Base-by-base conservation (phyloP, 2,888 invertebrate species). In the Mayetiola destructor region DNA sequence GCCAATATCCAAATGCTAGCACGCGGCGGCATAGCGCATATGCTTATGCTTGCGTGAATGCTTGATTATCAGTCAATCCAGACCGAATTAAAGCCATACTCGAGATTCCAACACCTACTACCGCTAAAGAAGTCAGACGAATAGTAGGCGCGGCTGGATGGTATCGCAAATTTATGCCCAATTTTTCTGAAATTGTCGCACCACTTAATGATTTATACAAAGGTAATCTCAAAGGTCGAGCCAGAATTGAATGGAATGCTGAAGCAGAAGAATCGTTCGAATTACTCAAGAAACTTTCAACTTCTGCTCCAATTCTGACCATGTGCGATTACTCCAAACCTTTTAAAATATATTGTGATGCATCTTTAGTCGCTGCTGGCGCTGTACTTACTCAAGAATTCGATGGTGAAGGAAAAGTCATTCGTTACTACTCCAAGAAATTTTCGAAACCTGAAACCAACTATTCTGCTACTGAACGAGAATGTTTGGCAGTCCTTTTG, bases 21-120 rank as follows among this genome's bases (percentile, higher is more conserved):
- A n/a, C n/a, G n/a, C n/a, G n/a, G n/a, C n/a, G n/a, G n/a, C n/a
- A n/a, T n/a, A n/a, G n/a, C n/a, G n/a, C n/a, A n/a, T n/a, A n/a
- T n/a, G n/a, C n/a, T n/a, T n/a, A n/a, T n/a, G n/a, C n/a, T n/a
- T n/a, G n/a, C n/a, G n/a, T n/a, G n/a, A n/a, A n/a, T n/a, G n/a
- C n/a, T n/a, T n/a, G n/a, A n/a, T n/a, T 65, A 6, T 59, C 61
- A 12, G 59, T 61, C 1, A 62, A 65, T 48, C 64, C 63, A 0
- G 62, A 62, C 1, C 63, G 60, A 52, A 58, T 64, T 0, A 29
- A 57, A 1, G 57, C 61, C 1, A 62, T 63, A 32, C 4, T 59
- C 6, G 52, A 48, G 3, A 40, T 57, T n/a, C 55, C 55, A 12
- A 14, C 21, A 6, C 60, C 60, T 2, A 40, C 10, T 21, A 61